Evolutionary conservation across 2,888 invertebrate genomes (phyloP), one percentile per base, ranked within the genome.

Genomic region (Synergus japonicus): DNA sequence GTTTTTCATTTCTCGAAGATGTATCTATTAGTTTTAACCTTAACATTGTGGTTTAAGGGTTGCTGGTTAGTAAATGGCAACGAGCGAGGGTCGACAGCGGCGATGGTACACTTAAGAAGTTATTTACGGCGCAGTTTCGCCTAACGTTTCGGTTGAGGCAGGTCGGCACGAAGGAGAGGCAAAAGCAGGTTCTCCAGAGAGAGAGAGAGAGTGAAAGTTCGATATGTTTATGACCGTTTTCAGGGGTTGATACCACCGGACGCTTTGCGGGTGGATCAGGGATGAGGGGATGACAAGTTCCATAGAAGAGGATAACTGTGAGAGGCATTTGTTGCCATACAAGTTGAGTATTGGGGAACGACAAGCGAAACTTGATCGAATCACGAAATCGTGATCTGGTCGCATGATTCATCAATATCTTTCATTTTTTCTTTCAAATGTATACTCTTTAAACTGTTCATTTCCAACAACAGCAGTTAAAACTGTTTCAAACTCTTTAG

Each of bases 81-180:
- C 22, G 69, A 43, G 29, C 22, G 86, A 87, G 86, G 87, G 88
- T 87, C 85, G 84, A 83, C 83, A 85, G 83, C 84, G 85, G 81
- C 81, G 83, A 80, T 87, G 87, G 85, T 85, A 88, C 88, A 90
- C 88, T 91, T 89, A 89, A 90, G 90, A 86, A 85, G 88, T 91
- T 92, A 92, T 92, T 92, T 92, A 91, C 89, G 91, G 88, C 86
- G 89, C 86, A 87, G 89, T 91, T 91, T 88, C 89, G 88, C 86
- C 86, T 86, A 88, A 90, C 86, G 88, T 90, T 90, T 89, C 84
- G 86, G 88, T 91, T 91, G 88, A 85, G 91, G 88, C 86, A 90
- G 91, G 91, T 91, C 90, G 84, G 86, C 86, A 85, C 84, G 85
- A 82, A 83, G 83, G 80, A 80, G 69, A 79, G 81, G 78, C 84